Evolutionary conservation across 1,140 invertebrate genomes (phyloP), one percentile per base, ranked within the genome.

Genomic region (Oedothorax gibbosus): DNA sequence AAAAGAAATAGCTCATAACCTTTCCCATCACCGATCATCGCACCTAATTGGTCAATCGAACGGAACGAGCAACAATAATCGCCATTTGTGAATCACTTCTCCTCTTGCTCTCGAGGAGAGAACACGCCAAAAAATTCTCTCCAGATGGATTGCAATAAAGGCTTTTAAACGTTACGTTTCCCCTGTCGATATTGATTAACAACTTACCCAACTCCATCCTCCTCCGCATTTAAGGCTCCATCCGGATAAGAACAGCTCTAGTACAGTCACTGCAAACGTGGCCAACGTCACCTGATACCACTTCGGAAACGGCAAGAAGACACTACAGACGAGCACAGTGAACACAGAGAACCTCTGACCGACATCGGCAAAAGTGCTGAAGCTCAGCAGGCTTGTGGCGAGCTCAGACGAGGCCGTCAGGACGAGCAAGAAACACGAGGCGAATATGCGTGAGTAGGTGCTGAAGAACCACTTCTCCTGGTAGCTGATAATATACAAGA

Each of bases 381-480:
- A 0, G 53, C 53, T 78, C 21, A 21, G 65, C 15, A 85, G 21
- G 57, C 83, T 85, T 49, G 53, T 62, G 10, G 51, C 64, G 49
- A 50, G 18, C 49, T 85, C 83, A 2, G 65, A 64, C 2, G 66
- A 18, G 0, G 62, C 54, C 0, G 73, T 69, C 21, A 78, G 12
- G 53, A 71, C 62, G 51, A 78, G 65, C 1, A 85, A 12, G 15
- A 85, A 62, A 15, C 5, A 69, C 5, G 83, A 85, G 5, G 62
- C n/a, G 14, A 72, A 64, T 49, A 78, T 64, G 11, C 83, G 64
- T 11, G 73, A 77, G 10, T 35, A 68, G 7, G 73, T 20, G 11
- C 57, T 77, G 73, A 78, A 77, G 53, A 85, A 85, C 83, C 83
- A 85, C 4, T 50, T 54, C 54, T 85, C 83, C 35, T 78, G 73